phyloP scores from a whole-genome alignment of 2,797 vertebrate species.

The Fringilla coelebs region DNA sequence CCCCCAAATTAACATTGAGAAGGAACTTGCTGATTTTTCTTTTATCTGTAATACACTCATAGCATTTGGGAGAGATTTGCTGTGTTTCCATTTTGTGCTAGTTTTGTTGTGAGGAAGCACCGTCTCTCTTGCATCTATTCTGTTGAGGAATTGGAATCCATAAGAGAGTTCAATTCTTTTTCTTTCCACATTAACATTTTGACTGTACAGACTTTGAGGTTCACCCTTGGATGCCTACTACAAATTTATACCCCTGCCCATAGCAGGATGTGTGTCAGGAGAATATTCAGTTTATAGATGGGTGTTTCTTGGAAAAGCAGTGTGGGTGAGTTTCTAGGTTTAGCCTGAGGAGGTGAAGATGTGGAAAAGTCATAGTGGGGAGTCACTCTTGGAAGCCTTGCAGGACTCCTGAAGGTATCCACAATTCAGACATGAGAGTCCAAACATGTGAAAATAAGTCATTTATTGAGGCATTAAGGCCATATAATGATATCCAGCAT shows the following conservation, averaged over 20 bases:
- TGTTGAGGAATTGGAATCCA: rapidly evolving
- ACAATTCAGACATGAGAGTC: not conserved
- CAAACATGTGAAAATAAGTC: not conserved
- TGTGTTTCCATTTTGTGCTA: not conserved
- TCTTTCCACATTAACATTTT: not conserved
- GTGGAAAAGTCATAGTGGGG: not conserved
- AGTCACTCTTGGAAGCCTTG: not conserved
- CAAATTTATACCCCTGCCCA: not conserved
- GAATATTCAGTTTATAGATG: not conserved
- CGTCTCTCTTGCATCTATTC: not conserved
- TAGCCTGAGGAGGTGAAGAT: not conserved
- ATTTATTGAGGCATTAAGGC: not conserved
- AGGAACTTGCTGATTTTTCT: not conserved
- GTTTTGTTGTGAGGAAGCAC: not conserved
- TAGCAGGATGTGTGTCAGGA: not conserved
- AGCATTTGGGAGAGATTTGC: not conserved
- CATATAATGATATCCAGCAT: not conserved
- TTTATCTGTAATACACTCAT: not conserved
- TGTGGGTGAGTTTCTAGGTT: not conserved
- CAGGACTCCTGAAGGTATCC: not conserved
- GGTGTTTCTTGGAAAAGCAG: not conserved
- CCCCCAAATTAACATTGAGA: not conserved
- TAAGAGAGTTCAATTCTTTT: not conserved
- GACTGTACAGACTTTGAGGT: not conserved
- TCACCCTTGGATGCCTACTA: not conserved